Evolutionary conservation across 2,888 invertebrate species (phyloP).

Genomic region (Cephus sareptanus): DNA sequence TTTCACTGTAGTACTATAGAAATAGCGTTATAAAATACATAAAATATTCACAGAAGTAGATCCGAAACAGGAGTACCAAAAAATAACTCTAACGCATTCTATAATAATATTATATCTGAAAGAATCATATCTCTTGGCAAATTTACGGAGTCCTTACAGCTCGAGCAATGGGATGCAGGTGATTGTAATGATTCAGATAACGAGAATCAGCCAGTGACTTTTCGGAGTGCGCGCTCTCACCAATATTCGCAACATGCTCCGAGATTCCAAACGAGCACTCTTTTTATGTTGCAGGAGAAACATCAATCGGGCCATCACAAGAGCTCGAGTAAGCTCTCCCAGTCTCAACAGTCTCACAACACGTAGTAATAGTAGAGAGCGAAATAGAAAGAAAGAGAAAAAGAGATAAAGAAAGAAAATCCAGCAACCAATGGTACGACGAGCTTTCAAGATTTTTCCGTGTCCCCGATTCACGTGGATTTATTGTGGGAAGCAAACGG

Average conservation of each 20-base stretch:
- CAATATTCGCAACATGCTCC: neutral
- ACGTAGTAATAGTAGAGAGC: conserved; percentile 20
- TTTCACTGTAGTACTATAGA: neutral
- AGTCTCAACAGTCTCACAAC: conserved; percentile 47
- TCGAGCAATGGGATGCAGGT: neutral
- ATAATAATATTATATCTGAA: neutral
- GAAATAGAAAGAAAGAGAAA: conserved; percentile 3
- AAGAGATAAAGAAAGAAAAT: conserved; percentile 15
- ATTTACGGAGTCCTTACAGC: neutral
- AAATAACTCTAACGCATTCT: neutral
- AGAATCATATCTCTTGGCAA: neutral
- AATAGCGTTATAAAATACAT: neutral
- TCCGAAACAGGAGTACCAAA: neutral
- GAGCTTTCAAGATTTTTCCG: neutral
- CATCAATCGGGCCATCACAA: conserved; percentile 60
- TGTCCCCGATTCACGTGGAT: neutral
- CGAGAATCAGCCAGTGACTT: neutral
- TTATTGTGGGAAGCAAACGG: neutral
- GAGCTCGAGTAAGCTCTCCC: conserved; percentile 54
- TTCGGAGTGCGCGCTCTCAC: neutral
- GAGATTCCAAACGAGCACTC: conserved; percentile 4
- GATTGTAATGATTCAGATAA: neutral
- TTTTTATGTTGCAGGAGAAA: conserved; percentile 57
- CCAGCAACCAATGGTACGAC: neutral
- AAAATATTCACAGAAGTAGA: neutral